These are phyloP conservation scores for Axis porcinus DNA, from an alignment of 2,113 vertebrate genomes.

Conservation along the genomic window DNA sequence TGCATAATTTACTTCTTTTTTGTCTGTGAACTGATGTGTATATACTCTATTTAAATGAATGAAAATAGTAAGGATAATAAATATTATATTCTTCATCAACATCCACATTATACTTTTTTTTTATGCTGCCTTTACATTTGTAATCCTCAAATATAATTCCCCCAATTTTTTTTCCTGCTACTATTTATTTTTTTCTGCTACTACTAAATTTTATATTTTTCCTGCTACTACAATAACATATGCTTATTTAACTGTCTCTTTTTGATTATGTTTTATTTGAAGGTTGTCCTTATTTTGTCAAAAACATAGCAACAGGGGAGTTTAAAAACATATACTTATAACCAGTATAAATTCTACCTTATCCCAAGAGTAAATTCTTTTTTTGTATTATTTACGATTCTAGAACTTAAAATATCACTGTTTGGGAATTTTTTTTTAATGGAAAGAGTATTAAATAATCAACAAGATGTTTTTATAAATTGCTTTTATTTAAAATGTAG, in stretches of 20 bases:
- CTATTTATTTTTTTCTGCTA: too few species aligned
- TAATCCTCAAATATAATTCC: neutral
- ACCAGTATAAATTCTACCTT: neutral
- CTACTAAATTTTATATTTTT: neutral
- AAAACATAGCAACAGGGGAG: neutral
- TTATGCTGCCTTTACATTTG: neutral
- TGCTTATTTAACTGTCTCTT: neutral
- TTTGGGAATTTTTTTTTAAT: neutral
- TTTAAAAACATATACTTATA: neutral
- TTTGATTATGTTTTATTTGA: neutral
- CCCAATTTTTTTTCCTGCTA: neutral
- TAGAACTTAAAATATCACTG: neutral
- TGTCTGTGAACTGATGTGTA: neutral
- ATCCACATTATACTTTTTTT: neutral
- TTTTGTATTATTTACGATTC: neutral
- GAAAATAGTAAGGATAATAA: neutral
- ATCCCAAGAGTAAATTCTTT: neutral
- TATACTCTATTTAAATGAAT: neutral
- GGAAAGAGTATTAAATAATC: neutral
- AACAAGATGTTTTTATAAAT: neutral
- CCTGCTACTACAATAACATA: neutral
- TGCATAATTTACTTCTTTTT: neutral
- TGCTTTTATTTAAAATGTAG: neutral
- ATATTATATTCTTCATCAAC: neutral
- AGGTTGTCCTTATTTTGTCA: neutral